phyloP scores from a whole-genome alignment of 2,797 vertebrate species.

The Pipistrellus nathusii region DNA sequence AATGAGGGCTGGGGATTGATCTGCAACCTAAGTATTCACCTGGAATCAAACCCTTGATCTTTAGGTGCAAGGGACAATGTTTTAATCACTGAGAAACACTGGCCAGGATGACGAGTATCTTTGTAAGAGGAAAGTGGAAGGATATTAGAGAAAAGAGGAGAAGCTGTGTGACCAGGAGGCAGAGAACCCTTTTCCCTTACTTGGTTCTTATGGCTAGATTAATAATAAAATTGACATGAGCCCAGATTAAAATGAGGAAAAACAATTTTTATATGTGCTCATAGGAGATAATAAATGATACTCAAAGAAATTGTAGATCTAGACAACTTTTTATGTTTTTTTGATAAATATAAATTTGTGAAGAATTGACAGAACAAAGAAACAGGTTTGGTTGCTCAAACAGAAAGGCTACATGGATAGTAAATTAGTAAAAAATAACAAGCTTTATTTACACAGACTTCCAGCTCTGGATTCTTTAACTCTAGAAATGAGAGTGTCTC shows the following conservation, averaged over 20 bases:
- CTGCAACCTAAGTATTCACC: too few species aligned
- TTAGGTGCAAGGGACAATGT: too few species aligned
- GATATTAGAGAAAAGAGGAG: neutral
- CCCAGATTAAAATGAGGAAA: neutral
- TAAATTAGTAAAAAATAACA: neutral
- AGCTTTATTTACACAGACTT: neutral
- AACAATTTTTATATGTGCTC: neutral
- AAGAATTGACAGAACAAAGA: neutral
- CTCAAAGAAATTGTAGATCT: neutral
- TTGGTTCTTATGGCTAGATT: neutral
- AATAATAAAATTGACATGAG: neutral
- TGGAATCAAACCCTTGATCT: too few species aligned
- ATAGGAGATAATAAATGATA: neutral
- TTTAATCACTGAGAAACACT: too few species aligned
- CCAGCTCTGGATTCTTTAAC: neutral
- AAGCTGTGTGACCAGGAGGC: neutral
- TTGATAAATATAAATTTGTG: neutral
- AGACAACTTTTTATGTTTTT: neutral
- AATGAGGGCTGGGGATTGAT: too few species aligned
- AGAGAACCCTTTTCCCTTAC: neutral
- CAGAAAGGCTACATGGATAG: neutral
- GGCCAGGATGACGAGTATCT: neutral
- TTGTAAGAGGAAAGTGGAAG: neutral
- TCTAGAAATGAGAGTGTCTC: neutral
- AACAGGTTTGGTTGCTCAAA: neutral